phyloP scores from a whole-genome alignment of 2,113 vertebrate species.

The Ursus arctos region DNA sequence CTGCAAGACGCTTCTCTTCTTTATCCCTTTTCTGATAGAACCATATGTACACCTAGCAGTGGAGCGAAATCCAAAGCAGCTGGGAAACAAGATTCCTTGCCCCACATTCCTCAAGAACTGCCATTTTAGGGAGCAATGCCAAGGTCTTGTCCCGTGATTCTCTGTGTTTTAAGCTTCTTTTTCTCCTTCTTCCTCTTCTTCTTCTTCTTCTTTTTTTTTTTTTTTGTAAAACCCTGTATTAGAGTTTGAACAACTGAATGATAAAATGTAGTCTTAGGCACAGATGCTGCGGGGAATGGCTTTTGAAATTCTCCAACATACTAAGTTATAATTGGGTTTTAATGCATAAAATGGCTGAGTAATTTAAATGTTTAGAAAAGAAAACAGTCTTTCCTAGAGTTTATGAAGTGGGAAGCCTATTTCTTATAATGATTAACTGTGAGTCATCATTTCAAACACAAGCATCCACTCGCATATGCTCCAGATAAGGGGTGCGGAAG shows the following conservation, averaged over 20 bases:
- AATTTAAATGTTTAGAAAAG: conserved; percentile 86
- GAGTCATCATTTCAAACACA: conserved; percentile 60
- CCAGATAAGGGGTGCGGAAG: conserved; percentile 4
- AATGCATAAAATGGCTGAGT: conserved; percentile 81
- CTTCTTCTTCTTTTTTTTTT: neutral
- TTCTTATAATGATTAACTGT: conserved; percentile 81
- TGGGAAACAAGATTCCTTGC: neutral
- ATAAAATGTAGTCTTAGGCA: conserved; percentile 46
- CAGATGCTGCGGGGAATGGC: conserved; percentile 64
- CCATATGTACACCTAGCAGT: neutral
- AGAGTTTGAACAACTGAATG: conserved; percentile 15
- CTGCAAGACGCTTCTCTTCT: neutral
- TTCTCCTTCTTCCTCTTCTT: neutral
- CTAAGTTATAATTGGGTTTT: conserved; percentile 83
- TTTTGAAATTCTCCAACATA: conserved; percentile 79
- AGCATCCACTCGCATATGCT: conserved; percentile 55
- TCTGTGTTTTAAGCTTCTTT: neutral
- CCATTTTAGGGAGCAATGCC: neutral
- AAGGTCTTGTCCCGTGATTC: neutral
- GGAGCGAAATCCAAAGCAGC: neutral
- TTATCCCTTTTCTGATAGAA: neutral
- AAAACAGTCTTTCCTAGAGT: conserved; percentile 84
- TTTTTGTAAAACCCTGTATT: neutral
- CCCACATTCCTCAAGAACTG: neutral
- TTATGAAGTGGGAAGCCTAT: conserved; percentile 84